Percentiles rank a stretch among this genome's conserved stretches.
These are phyloP conservation scores for Akabosia matsudoensis DNA, from an alignment of 1,140 invertebrate genomes.

Conservation along the genomic window DNA sequence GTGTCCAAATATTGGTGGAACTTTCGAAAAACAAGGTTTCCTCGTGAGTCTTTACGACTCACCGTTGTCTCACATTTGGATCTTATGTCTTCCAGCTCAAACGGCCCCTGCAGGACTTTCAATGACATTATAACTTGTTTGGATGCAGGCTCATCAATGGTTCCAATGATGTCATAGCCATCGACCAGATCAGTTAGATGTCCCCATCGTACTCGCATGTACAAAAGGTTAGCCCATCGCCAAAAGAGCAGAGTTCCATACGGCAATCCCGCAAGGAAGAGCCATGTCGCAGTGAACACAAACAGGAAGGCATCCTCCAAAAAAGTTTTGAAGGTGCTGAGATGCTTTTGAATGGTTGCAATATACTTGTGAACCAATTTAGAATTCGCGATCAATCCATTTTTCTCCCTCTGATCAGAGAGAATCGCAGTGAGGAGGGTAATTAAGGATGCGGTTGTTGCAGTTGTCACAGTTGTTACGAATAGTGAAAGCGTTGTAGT, in stretches of 20 bases:
- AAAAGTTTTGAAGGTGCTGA: neutral
- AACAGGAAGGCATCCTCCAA: conserved; percentile 5
- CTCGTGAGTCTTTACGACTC: neutral
- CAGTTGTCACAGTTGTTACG: neutral
- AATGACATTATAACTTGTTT: conserved; percentile 38
- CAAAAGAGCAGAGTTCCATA: neutral
- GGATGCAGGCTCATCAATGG: conserved; percentile 28
- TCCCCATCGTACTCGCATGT: conserved; percentile 25
- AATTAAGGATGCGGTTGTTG: neutral
- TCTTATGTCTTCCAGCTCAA: conserved; percentile 37
- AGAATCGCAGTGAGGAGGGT: neutral
- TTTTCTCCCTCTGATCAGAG: neutral
- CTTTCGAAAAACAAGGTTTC: conserved; percentile 36
- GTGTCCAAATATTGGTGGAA: conserved; percentile 37
- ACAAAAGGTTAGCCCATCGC: neutral
- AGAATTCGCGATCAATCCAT: neutral
- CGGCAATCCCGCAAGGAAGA: neutral
- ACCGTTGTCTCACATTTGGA: conserved; percentile 28
- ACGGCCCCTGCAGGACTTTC: conserved; percentile 35
- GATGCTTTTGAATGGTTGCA: neutral
- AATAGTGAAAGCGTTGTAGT: neutral
- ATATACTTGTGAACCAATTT: neutral
- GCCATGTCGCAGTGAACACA: conserved; percentile 12
- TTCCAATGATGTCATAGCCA: conserved; percentile 37
- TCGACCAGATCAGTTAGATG: conserved; percentile 24